These are phyloP conservation scores for Alces alces DNA, from an alignment of 2,113 vertebrate genomes.

Conservation along the genomic window DNA sequence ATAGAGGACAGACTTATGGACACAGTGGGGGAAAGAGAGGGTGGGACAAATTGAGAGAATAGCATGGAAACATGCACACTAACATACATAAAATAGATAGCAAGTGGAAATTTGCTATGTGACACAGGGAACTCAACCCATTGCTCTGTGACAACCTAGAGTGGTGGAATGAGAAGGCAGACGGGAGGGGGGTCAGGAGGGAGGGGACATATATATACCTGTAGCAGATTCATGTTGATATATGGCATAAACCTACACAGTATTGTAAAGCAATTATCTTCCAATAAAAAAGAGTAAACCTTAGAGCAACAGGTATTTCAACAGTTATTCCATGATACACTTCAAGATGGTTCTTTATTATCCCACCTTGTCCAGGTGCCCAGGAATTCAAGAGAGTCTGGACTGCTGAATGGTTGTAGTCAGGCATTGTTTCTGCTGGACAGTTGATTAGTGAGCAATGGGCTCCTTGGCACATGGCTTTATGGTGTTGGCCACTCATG, in stretches of 20 bases:
- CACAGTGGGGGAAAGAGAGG: not conserved
- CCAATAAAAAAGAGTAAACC: not conserved
- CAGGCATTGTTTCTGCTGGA: not conserved
- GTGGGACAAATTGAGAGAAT: not conserved
- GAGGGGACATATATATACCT: not conserved
- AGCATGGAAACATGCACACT: not conserved
- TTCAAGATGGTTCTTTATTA: slow-evolving; percentile 1
- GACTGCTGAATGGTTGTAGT: not conserved
- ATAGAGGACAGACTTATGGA: not conserved
- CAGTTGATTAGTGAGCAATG: not conserved
- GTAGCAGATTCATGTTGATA: not conserved
- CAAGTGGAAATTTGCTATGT: not conserved
- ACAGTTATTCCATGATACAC: not conserved
- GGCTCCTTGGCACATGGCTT: not conserved
- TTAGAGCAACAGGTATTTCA: not conserved
- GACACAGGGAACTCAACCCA: not conserved
- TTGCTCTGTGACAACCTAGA: not conserved
- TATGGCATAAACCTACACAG: not conserved
- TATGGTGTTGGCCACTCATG: not conserved
- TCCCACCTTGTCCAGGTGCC: not conserved
- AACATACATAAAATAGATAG: not conserved
- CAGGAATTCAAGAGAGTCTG: not conserved
- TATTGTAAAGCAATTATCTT: not conserved
- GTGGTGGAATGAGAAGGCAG: not conserved
- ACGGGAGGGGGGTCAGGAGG: not conserved